Evolutionary conservation across 35 echinoderm and acorn worm genomes (phyloP), one percentile per base, ranked within the genome.

Genomic region (Anneissia japonica): DNA sequence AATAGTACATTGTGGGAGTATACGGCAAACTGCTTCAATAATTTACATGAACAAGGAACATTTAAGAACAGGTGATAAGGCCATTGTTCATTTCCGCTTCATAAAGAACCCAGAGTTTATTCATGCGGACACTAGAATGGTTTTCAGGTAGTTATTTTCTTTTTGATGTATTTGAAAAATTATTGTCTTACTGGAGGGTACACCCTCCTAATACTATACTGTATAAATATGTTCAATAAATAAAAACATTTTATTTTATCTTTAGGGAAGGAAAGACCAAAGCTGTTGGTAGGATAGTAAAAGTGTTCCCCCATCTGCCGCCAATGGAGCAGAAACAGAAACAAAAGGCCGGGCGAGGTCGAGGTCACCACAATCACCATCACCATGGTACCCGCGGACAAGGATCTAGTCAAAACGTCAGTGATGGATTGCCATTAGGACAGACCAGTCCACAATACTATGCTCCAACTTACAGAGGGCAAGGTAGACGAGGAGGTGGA

Each of bases 31-130:
- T n/a, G 95, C 95, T 0, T 93, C 95, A 55, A 98, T 98, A 19
- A 98, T 93, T 39, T 75, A 45, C 26, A 98, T 98, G 95, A 93
- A 89, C 46, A 81, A 86, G 33, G 91, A 93, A 28, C 95, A 98
- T 74, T 38, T 98, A 29, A 87, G 95, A 46, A 98, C 95, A 13
- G 95, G 92, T 76, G 95, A 98, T 38, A 93, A 98, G 43, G 95
- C 95, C 0, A 84, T 72, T 6, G 95, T 98, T 28, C 89, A 82
- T 46, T 98, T 97, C 77, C 76, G 95, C n/a, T 98, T 98, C 89
- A 98, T 98, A 39, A 98, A 98, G 82, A 98, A 98, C 37, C 95
- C 95, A 77, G 95, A 98, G 84, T 98, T 83, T 40, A 86, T 98
- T 19, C 89, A 93, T 76, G 7, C 45, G 35, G 95, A 98, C 31